phyloP scores from a whole-genome alignment of 2,888 invertebrate species.

The Miltochrista miniata region DNA sequence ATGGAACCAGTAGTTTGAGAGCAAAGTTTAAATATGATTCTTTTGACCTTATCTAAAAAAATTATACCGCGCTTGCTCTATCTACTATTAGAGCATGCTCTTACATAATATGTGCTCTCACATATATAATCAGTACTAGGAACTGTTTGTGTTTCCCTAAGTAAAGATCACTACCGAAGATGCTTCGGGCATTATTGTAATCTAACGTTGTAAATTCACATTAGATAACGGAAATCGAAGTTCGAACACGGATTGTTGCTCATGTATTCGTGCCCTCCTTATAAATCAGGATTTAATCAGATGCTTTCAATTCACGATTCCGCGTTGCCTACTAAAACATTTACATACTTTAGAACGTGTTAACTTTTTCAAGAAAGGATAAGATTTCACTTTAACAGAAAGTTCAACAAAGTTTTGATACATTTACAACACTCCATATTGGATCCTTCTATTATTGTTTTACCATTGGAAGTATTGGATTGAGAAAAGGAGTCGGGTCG shows the following conservation, averaged over 20 bases:
- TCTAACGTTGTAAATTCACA: slow-evolving; percentile 71
- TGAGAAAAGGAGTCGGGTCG: slow-evolving; percentile 60
- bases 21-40: no score
- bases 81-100: slow-evolving; percentile 65
- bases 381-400: slow-evolving; percentile 9
- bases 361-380: slow-evolving; percentile 17
- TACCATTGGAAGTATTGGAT: slow-evolving; percentile 37
- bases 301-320: slow-evolving; percentile 48
- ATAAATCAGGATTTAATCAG: slow-evolving; percentile 55
- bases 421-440: not conserved
- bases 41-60: no score
- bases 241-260: slow-evolving; percentile 62
- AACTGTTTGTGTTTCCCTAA: slow-evolving; percentile 71
- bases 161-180: slow-evolving; percentile 66
- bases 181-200: slow-evolving; percentile 55
- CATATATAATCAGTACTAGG: slow-evolving; percentile 53
- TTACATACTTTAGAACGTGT: slow-evolving; percentile 25
- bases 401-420: not conserved
- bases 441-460: no score
- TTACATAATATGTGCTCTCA: no score
- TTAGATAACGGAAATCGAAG: slow-evolving; percentile 67
- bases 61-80: slow-evolving; percentile 39
- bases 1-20: no score
- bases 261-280: slow-evolving; percentile 65
- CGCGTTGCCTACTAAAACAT: slow-evolving; percentile 33